phyloP scores from a whole-genome alignment of 2,888 invertebrate genomes.

The Oxycera nigricornis region DNA sequence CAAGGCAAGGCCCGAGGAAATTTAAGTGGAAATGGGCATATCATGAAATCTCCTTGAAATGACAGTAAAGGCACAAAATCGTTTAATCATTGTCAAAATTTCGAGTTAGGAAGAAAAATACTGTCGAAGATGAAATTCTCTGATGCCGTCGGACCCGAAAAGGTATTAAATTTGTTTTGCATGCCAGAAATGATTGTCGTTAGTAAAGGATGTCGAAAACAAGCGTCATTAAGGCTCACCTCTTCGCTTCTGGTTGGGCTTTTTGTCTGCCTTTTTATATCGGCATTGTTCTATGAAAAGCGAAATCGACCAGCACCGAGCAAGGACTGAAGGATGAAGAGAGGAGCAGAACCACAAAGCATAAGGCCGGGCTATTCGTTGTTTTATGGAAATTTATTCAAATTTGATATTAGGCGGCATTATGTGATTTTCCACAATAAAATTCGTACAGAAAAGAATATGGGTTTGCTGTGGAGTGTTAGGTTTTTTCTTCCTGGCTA shows the following conservation, averaged over 20 bases:
- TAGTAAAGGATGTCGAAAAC: slow-evolving; percentile 38
- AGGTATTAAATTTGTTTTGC: slow-evolving; percentile 41
- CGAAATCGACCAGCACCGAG: not conserved
- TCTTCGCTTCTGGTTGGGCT: not conserved
- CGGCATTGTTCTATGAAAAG: not conserved
- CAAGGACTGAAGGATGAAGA: not conserved
- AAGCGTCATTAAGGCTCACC: slow-evolving; percentile 36
- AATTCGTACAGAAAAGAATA: not conserved
- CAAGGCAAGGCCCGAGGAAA: slow-evolving; percentile 1
- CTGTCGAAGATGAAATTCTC: slow-evolving; percentile 9
- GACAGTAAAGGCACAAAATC: slow-evolving; percentile 31
- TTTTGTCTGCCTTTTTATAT: not conserved
- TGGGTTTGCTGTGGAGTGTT: not conserved
- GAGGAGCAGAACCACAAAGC: not conserved
- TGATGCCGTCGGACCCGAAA: not conserved
- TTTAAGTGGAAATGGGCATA: slow-evolving; percentile 33
- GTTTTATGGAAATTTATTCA: slow-evolving; percentile 40
- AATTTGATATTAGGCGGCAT: slow-evolving; percentile 30
- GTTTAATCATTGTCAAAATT: slow-evolving; percentile 40
- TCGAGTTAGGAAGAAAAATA: slow-evolving; percentile 1
- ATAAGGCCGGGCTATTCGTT: slow-evolving; percentile 7
- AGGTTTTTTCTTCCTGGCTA: not conserved
- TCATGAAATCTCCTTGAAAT: slow-evolving; percentile 25
- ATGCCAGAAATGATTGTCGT: slow-evolving; percentile 37
- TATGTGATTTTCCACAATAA: slow-evolving; percentile 32